Evolutionary conservation across 2,888 invertebrate genomes (phyloP).

Genomic region (Cordilura impudica): DNA sequence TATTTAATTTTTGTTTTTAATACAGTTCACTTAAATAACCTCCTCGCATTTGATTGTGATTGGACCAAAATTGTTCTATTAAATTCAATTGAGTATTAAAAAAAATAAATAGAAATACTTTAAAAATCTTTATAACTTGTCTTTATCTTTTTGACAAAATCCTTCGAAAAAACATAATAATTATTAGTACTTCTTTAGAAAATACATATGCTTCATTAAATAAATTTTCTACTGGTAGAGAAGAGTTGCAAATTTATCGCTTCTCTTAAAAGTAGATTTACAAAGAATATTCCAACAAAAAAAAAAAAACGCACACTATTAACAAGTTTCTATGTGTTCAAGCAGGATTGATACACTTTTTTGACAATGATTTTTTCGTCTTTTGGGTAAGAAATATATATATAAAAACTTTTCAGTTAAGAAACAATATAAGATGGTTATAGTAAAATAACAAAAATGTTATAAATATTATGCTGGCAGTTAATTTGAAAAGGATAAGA

Average conservation of each 20-base stretch:
- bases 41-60: no score
- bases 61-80: no score
- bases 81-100: no score
- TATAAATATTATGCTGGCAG: conserved; percentile 55
- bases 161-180: no score
- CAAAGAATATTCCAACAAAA: neutral
- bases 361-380: conserved; percentile 8
- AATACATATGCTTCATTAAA: conserved; percentile 41
- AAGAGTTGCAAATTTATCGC: neutral
- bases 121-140: no score
- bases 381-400: neutral
- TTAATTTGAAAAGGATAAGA: conserved; percentile 38
- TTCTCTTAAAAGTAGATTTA: neutral
- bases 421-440: conserved; percentile 9
- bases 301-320: conserved; percentile 8
- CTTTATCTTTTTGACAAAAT: no score
- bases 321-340: conserved; percentile 46
- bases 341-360: conserved; percentile 45
- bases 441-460: conserved; percentile 1
- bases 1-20: no score
- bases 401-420: neutral
- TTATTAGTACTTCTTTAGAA: conserved; percentile 13
- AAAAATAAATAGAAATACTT: no score
- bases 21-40: no score
- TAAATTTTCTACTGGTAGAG: conserved; percentile 33